Percentiles rank a stretch among this genome's conserved stretches.
Conservation (phyloP, 2,888 invertebrate genomes). For the Steromphala cineraria region DNA sequence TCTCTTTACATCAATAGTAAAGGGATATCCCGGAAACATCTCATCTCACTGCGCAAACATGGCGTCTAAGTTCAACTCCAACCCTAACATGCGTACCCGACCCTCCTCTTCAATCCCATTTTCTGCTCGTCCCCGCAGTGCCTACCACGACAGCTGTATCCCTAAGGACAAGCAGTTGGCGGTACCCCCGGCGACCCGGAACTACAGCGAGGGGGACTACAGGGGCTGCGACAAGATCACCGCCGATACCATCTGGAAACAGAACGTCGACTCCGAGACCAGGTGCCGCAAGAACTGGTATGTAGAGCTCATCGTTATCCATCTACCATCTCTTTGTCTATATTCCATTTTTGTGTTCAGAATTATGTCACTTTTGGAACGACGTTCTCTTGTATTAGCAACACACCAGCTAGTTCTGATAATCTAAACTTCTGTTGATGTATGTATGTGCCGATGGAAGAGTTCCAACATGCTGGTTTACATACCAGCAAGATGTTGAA, state of each 20-base stretch:
- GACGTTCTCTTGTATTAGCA: too few relatives aligned
- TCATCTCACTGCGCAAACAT: too few relatives aligned
- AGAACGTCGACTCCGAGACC: slow-evolving; percentile 60
- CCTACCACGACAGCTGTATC: slow-evolving; percentile 63
- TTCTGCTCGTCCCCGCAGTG: slow-evolving; percentile 41
- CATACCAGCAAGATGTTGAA: too few relatives aligned
- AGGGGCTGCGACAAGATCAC: slow-evolving; percentile 63
- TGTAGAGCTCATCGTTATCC: slow-evolving; percentile 14
- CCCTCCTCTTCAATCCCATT: neutral
- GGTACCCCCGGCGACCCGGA: slow-evolving; percentile 25
- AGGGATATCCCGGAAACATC: too few relatives aligned
- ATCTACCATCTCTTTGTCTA: too few relatives aligned
- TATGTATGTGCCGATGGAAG: too few relatives aligned
- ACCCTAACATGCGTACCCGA: neutral
- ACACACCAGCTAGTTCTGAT: too few relatives aligned
- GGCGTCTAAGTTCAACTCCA: neutral
- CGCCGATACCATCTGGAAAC: slow-evolving; percentile 69
- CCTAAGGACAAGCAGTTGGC: slow-evolving; percentile 46
- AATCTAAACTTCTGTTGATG: too few relatives aligned
- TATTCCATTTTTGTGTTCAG: neutral
- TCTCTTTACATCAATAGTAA: too few relatives aligned
- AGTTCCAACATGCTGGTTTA: too few relatives aligned
- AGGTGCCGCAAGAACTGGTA: slow-evolving; percentile 68
- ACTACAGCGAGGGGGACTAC: slow-evolving; percentile 51
- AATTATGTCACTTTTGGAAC: too few relatives aligned